These are phyloP conservation scores for Hirtodrosophila trivittata DNA, from an alignment of 2,888 invertebrate species.

Conservation along the genomic window DNA sequence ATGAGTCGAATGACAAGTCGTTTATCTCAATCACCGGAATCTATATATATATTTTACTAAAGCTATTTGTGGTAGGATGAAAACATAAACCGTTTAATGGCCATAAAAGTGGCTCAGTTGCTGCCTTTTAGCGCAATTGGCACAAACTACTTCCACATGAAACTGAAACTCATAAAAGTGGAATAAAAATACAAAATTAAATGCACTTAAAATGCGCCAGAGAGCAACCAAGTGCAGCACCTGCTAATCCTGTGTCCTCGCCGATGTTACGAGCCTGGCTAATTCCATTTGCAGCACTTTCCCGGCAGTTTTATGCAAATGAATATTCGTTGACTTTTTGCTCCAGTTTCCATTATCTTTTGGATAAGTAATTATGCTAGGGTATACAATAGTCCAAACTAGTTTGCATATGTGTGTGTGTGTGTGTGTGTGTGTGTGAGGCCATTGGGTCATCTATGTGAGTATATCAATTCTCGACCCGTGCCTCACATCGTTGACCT, in stretches of 20 bases:
- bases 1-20: slow-evolving; percentile 20
- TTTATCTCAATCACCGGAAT: slow-evolving; percentile 14
- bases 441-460: slow-evolving; percentile 30
- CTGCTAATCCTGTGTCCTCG: slow-evolving; percentile 17
- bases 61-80: too few species aligned
- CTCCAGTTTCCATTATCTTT: slow-evolving; percentile 55
- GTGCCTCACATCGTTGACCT: slow-evolving; percentile 30
- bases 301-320: slow-evolving; percentile 66
- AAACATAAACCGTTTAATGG: slow-evolving; percentile 9
- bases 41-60: background rate
- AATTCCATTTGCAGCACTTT: slow-evolving; percentile 20
- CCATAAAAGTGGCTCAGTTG: slow-evolving; percentile 8
- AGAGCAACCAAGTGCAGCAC: slow-evolving; percentile 2
- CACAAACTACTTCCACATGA: background rate
- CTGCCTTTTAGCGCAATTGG: background rate
- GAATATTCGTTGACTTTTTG: slow-evolving; percentile 24
- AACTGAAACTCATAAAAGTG: slow-evolving; percentile 30
- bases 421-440: slow-evolving; percentile 2
- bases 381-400: slow-evolving; percentile 55
- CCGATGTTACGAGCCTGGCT: background rate
- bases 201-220: slow-evolving; percentile 38
- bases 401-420: slow-evolving; percentile 50
- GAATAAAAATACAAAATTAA: slow-evolving; percentile 38
- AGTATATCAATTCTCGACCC: slow-evolving; percentile 30
- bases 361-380: slow-evolving; percentile 68